phyloP scores from a whole-genome alignment of 2,888 invertebrate species.

The Eilema depressum region DNA sequence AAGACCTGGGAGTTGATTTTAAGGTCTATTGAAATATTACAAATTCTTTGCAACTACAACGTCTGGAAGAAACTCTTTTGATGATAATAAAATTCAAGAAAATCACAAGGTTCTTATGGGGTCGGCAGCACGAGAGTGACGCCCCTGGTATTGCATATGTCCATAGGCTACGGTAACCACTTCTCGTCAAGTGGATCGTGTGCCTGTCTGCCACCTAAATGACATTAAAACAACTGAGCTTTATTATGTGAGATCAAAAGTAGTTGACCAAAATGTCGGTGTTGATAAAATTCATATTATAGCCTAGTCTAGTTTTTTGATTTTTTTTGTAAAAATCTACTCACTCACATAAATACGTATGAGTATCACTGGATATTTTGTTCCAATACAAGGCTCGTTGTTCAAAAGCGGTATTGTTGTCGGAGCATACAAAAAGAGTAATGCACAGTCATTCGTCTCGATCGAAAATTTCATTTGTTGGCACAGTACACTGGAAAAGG shows the following conservation, averaged over 20 bases:
- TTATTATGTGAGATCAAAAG: no score
- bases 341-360: not conserved
- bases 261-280: no score
- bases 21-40: not conserved
- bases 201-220: no score
- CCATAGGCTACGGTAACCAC: no score
- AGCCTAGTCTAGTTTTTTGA: not conserved
- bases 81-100: not conserved
- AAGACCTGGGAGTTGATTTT: no score
- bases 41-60: not conserved
- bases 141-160: no score
- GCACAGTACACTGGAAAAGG: constrained; percentile 62
- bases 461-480: constrained; percentile 81
- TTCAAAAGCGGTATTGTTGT: constrained; percentile 70
- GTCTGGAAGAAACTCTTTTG: not conserved
- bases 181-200: no score
- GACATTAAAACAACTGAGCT: no score
- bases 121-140: not conserved
- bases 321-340: not conserved
- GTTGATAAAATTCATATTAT: no score
- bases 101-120: no score
- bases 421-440: constrained; percentile 72
- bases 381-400: constrained; percentile 62
- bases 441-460: constrained; percentile 79
- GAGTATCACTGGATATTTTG: constrained; percentile 28